A percentile compares a stretch with the other conserved stretches of the same genome.
Conservation (phyloP, 2,888 invertebrate species). For the Apotomis capreana region DNA sequence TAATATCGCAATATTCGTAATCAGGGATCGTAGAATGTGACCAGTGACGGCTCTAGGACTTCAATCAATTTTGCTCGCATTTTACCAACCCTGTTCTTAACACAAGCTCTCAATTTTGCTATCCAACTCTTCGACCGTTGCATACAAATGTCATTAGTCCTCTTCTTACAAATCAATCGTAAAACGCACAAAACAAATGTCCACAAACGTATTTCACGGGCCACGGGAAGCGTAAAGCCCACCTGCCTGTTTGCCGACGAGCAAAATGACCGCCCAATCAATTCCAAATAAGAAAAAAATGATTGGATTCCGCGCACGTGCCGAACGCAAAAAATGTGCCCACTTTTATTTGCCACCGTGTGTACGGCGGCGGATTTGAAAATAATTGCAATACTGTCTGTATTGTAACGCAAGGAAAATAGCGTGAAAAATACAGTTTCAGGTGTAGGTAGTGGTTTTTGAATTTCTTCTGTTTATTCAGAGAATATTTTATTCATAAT, state of each 20-base stretch:
- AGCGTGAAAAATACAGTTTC: background rate
- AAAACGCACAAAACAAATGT: conserved; percentile 46
- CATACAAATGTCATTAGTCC: conserved; percentile 8
- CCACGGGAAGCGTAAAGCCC: conserved; percentile 62
- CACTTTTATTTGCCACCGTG: conserved; percentile 33
- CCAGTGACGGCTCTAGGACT: too few species aligned
- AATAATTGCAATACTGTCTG: conserved; percentile 28
- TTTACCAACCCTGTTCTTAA: too few species aligned
- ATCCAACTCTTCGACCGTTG: conserved; percentile 12
- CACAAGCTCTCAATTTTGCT: too few species aligned
- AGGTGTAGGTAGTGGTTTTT: background rate
- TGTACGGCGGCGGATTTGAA: conserved; percentile 20
- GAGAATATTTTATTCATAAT: too few species aligned
- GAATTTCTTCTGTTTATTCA: background rate
- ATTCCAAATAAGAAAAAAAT: conserved; percentile 75
- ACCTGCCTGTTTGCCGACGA: conserved; percentile 69
- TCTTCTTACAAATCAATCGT: conserved; percentile 37
- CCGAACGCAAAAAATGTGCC: conserved; percentile 57
- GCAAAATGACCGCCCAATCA: conserved; percentile 74
- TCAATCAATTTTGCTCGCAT: too few species aligned
- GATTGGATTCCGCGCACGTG: conserved; percentile 78
- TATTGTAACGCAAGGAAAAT: conserved; percentile 6
- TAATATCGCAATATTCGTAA: too few species aligned
- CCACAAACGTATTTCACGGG: conserved; percentile 50
- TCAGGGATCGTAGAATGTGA: too few species aligned